These are phyloP conservation scores for Protobothrops mucrosquamatus DNA, from an alignment of 2,113 vertebrate genomes.

Conservation along the genomic window DNA sequence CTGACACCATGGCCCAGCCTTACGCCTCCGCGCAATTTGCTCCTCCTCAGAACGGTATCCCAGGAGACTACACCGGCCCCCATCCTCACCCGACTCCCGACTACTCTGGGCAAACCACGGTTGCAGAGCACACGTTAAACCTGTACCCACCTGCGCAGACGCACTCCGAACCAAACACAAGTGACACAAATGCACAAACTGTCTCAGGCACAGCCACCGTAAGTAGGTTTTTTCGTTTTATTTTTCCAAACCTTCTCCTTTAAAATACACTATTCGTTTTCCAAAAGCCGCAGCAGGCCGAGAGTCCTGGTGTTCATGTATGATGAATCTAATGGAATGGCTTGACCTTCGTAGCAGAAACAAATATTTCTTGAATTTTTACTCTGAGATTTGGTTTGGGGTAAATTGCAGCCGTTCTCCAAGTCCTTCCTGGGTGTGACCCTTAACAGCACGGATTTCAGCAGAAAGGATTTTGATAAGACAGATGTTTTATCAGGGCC, in stretches of 20 bases:
- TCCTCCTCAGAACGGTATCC: slow-evolving; percentile 88
- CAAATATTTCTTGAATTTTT: background rate
- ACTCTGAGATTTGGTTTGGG: background rate
- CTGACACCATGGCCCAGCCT: slow-evolving; percentile 95
- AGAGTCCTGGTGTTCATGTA: background rate
- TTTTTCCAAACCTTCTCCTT: background rate
- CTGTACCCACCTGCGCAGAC: slow-evolving; percentile 90
- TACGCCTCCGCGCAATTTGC: slow-evolving; percentile 91
- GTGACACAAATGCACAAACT: slow-evolving; percentile 84
- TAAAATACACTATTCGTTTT: background rate
- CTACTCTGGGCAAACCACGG: slow-evolving; percentile 85
- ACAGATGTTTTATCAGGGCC: background rate
- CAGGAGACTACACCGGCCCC: slow-evolving; percentile 87
- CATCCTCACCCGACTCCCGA: slow-evolving; percentile 88
- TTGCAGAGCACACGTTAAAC: slow-evolving; percentile 90
- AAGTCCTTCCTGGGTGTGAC: background rate
- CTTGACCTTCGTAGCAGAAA: background rate
- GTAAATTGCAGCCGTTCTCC: background rate
- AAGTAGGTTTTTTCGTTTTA: slow-evolving; percentile 69
- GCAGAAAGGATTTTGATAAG: no score
- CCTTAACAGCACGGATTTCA: background rate
- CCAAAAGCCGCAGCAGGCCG: background rate
- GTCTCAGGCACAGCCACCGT: slow-evolving; percentile 96
- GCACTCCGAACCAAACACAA: slow-evolving; percentile 84
- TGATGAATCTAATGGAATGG: background rate